phyloP scores from a whole-genome alignment of 2,797 vertebrate species.

The Euthynnus affinis region DNA sequence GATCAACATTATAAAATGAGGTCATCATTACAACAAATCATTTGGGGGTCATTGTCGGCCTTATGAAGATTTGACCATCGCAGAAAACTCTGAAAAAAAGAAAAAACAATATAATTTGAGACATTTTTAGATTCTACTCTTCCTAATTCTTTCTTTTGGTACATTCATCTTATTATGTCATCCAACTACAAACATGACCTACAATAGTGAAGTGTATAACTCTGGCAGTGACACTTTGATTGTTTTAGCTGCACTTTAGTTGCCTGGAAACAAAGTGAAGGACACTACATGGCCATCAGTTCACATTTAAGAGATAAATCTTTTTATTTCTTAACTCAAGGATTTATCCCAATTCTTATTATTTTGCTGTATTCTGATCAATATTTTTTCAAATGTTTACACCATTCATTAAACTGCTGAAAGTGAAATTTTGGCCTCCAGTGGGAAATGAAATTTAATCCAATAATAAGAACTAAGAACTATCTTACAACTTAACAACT shows the following conservation, averaged over 20 bases:
- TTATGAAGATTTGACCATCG: constrained; percentile 81
- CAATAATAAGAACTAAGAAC: not conserved
- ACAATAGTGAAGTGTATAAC: constrained; percentile 12
- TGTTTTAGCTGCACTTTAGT: constrained; percentile 18
- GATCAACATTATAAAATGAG: constrained; percentile 20
- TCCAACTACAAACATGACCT: not conserved
- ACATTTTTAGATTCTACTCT: not conserved
- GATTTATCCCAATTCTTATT: too few relatives aligned
- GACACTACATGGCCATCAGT: not conserved
- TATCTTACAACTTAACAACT: too few relatives aligned
- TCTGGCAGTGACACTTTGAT: constrained; percentile 30
- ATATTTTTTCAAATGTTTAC: not conserved
- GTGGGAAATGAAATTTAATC: too few relatives aligned
- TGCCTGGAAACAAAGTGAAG: constrained; percentile 23
- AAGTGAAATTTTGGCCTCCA: not conserved
- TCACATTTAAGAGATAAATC: not conserved
- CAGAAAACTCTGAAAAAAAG: constrained; percentile 79
- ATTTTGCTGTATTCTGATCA: not conserved
- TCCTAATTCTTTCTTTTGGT: not conserved
- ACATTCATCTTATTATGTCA: not conserved
- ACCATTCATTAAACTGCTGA: too few relatives aligned
- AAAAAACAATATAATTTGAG: not conserved
- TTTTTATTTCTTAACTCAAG: not conserved
- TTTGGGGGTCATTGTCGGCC: not conserved
- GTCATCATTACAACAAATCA: constrained; percentile 9